Base-by-base conservation (phyloP, 2,797 vertebrate genomes). In the Paramormyrops hopkinsi region DNA sequence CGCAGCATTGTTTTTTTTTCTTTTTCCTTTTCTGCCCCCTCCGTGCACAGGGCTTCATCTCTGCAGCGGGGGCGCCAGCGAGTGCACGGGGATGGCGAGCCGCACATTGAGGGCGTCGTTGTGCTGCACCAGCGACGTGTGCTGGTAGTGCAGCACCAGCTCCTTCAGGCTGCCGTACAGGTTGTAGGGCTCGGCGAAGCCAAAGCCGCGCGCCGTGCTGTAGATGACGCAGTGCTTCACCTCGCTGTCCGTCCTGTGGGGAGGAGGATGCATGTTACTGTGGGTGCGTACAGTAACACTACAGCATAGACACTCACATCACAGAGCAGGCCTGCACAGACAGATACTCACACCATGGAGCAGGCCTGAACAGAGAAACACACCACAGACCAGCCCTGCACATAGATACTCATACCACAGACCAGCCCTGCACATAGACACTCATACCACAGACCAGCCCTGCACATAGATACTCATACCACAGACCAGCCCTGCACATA, bases 201-300 rank as follows among this genome's bases (percentile, higher is more conserved):
- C 98, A 0, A 97, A 99, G 91, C 98, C 98, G 25, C 96, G 96
- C 0, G 97, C 96, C 3, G 98, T 99, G 94, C 96, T 98, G 96
- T 98, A 99, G 95, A 99, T 97, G 94, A 99, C 97, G 92, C 98
- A 99, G 95, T 99, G 98, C 92, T 99, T 98, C 93, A 99, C 98
- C 91, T 98, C 97, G 44, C 97, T 96, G 1, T 98, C 97, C 53
- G 97, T 97, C n/a, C 98, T 99, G 95, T 65, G 94, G n/a, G 69
- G 25, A 48, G 11, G 11, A 51, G 14, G 8, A 25, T 1, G 56
- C 12, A 8, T 19, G 54, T 44, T 33, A 88, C 54, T 46, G 54
- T 54, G 6, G 37, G 11, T 22, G 65, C 0, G 0, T 69, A 17
- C 65, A 14, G 29, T 69, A 29, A 69, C 65, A 17, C 12, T 5